Conservation (phyloP, 2,113 vertebrate species). For the Syrmaticus mikado region DNA sequence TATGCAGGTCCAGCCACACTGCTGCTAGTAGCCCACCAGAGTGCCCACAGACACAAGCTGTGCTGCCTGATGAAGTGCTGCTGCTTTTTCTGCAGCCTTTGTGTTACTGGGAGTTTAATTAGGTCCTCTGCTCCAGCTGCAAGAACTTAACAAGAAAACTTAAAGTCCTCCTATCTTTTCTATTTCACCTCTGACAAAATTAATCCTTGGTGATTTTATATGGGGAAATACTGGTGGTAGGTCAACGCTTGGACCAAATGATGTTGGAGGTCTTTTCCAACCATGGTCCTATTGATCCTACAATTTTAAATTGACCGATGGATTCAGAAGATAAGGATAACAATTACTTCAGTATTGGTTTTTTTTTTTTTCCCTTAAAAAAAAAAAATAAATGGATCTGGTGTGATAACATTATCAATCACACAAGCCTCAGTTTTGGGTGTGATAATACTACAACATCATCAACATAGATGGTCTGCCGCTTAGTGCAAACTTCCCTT, state of each 20-base stretch:
- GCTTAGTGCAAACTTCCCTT: not conserved
- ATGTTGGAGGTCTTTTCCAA: no score
- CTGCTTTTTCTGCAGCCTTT: not conserved
- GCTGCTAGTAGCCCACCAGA: not conserved
- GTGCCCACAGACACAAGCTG: not conserved
- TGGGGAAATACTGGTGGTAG: no score
- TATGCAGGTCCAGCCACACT: rapidly evolving
- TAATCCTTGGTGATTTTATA: not conserved
- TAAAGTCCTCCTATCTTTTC: not conserved
- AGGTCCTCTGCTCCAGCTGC: not conserved
- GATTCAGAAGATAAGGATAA: not conserved
- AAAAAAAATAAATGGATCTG: not conserved
- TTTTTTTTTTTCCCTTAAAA: not conserved
- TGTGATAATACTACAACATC: not conserved
- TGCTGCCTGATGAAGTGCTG: not conserved
- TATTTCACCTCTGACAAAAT: slow-evolving; percentile 2
- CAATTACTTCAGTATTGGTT: not conserved
- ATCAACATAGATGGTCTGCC: slow-evolving; percentile 50
- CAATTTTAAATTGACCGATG: not conserved
- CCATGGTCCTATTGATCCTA: no score
- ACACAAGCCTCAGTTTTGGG: not conserved
- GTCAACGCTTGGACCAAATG: no score
- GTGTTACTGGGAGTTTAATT: slow-evolving; percentile 11
- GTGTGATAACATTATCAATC: not conserved
- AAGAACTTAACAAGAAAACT: not conserved